Evolutionary conservation across 2,888 invertebrate species (phyloP).

Genomic region (Polylopha cassiicola): DNA sequence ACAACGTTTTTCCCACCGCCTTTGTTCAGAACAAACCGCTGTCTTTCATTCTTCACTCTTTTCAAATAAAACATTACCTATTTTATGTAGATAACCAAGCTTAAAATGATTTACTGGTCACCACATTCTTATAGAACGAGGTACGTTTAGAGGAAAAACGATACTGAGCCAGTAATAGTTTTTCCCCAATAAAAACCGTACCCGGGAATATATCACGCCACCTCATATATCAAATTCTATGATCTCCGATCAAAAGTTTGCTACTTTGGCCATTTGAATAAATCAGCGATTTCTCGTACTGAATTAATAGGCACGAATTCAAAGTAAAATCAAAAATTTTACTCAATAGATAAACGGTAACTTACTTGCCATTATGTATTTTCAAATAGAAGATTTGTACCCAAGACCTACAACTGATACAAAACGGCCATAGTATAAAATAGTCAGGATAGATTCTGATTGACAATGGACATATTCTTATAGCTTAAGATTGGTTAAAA

Average conservation of each 20-base stretch:
- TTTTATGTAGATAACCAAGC: constrained; percentile 12
- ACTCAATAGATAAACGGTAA: constrained; percentile 29
- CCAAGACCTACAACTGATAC: no score
- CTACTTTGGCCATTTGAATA: constrained; percentile 53
- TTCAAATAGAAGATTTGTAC: constrained; percentile 7
- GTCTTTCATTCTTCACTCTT: constrained; percentile 26
- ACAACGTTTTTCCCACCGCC: constrained; percentile 36
- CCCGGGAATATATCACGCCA: constrained; percentile 43
- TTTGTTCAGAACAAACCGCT: constrained; percentile 30
- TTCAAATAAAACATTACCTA: constrained; percentile 26
- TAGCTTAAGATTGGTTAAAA: no score
- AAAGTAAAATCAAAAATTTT: constrained; percentile 44
- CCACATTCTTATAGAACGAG: constrained; percentile 2
- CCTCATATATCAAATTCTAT: constrained; percentile 51
- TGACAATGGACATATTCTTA: no score
- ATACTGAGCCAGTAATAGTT: constrained; percentile 14
- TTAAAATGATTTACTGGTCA: constrained; percentile 17
- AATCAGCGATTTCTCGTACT: constrained; percentile 49
- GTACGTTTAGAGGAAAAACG: not conserved
- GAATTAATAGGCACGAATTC: constrained; percentile 56
- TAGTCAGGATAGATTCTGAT: no score
- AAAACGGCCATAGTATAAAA: no score
- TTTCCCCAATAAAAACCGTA: constrained; percentile 21
- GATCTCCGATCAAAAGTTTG: constrained; percentile 59
- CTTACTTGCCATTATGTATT: constrained; percentile 12